phyloP scores from a whole-genome alignment of 2,797 vertebrate species.

The Lerista edwardsae region DNA sequence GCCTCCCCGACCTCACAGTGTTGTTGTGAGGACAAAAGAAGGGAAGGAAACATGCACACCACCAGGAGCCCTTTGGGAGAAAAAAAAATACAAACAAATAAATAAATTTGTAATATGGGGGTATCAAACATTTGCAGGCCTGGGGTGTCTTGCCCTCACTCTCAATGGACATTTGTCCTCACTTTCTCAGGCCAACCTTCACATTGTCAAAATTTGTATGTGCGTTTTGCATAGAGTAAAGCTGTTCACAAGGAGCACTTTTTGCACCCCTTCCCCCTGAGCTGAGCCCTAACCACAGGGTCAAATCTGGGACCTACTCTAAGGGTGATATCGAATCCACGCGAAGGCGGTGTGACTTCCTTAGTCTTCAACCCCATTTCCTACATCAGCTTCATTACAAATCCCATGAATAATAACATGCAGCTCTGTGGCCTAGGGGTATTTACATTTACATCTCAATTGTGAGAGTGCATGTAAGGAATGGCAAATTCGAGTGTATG shows the following conservation, averaged over 20 bases:
- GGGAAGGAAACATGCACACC: no score
- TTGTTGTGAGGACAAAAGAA: no score
- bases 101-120: no score
- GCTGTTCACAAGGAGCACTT: not conserved
- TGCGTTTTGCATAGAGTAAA: not conserved
- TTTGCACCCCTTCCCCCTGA: no score
- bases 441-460: constrained; percentile 14
- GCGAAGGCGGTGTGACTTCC: not conserved
- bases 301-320: not conserved
- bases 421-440: not conserved
- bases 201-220: not conserved
- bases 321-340: not conserved
- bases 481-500: not conserved
- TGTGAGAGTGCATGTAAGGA: not conserved
- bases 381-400: constrained; percentile 21
- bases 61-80: no score
- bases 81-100: no score
- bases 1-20: no score
- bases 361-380: constrained; percentile 14
- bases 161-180: not conserved
- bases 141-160: not conserved
- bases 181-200: not conserved
- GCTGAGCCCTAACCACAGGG: no score
- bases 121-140: no score
- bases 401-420: constrained; percentile 29